Percentiles rank a stretch among this genome's conserved stretches.
Conservation (phyloP, 2,888 invertebrate species). For the Microplitis manilae region DNA sequence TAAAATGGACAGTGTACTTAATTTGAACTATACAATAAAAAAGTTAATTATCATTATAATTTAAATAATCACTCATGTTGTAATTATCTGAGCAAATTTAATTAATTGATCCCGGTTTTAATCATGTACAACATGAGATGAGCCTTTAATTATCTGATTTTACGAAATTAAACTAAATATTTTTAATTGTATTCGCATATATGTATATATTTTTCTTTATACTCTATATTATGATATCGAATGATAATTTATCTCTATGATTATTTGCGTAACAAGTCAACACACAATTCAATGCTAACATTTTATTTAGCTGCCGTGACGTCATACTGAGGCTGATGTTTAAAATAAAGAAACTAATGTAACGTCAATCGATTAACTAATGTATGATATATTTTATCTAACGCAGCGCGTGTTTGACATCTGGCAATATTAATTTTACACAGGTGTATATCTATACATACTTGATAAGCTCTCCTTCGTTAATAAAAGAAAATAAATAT, state of each 20-base stretch:
- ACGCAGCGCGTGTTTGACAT: neutral
- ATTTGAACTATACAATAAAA: neutral
- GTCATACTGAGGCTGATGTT: neutral
- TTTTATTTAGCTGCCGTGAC: neutral
- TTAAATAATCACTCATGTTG: neutral
- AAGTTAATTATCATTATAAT: neutral
- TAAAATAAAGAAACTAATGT: neutral
- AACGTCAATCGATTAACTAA: neutral
- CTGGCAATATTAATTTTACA: neutral
- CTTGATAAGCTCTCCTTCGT: neutral
- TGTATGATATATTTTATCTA: neutral
- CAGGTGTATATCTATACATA: neutral
- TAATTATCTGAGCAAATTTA: constrained; percentile 9
- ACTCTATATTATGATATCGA: neutral
- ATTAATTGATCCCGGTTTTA: constrained; percentile 13
- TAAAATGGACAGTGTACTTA: neutral
- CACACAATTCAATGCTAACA: neutral
- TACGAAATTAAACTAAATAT: neutral
- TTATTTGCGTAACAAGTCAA: neutral
- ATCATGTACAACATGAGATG: neutral
- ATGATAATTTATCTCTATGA: neutral
- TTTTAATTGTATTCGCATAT: neutral
- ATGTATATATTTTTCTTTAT: neutral
- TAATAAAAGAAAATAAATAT: neutral
- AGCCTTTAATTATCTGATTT: neutral